A percentile compares a stretch with the other conserved stretches of the same genome.
Conservation (phyloP, 2,113 vertebrate species). For the Gambusia affinis region DNA sequence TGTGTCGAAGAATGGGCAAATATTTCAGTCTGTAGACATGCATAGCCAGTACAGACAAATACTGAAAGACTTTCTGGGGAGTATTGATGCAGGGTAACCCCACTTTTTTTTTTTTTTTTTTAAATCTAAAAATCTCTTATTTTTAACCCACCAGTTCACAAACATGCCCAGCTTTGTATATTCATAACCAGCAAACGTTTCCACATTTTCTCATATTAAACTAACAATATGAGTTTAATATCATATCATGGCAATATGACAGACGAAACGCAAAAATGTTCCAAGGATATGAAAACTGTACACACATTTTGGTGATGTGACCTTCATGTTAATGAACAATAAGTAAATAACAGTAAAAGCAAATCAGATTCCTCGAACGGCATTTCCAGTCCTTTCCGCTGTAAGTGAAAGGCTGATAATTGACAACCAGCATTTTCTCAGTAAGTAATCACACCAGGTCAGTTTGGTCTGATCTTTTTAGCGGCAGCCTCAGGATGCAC, state of each 20-base stretch:
- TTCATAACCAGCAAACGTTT: no score
- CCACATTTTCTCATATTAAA: no score
- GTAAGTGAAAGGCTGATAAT: neutral
- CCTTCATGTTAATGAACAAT: neutral
- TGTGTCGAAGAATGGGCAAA: neutral
- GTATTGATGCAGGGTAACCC: no score
- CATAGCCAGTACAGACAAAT: neutral
- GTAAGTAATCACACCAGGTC: neutral
- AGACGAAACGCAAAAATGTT: no score
- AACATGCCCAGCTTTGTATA: no score
- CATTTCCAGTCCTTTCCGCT: slow-evolving; percentile 9
- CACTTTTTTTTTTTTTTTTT: no score
- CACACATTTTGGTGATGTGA: neutral
- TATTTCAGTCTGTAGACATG: neutral
- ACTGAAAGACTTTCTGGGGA: neutral
- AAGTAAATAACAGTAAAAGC: neutral
- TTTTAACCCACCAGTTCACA: no score
- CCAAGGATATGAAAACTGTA: no score
- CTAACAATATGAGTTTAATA: no score
- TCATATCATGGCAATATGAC: no score
- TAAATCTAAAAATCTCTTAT: no score
- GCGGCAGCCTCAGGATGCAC: neutral
- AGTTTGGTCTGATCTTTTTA: slow-evolving; percentile 25
- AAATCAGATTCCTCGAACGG: neutral
- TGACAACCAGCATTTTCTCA: no score